phyloP scores from a whole-genome alignment of 2,888 invertebrate genomes.

The Prenolepis imparis region DNA sequence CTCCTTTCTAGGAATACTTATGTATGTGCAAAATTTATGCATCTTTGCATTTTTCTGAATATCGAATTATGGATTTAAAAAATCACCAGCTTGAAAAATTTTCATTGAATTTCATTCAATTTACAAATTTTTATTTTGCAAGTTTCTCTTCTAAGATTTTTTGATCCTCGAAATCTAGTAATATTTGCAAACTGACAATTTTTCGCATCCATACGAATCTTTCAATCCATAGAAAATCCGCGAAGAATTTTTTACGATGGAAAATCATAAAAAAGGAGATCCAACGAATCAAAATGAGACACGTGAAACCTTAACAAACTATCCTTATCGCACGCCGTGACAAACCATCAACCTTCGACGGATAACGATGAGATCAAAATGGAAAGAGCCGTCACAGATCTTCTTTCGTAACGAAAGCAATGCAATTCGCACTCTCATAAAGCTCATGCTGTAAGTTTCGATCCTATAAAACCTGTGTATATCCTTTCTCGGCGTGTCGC shows the following conservation, averaged over 20 bases:
- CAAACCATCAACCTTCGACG: conserved; percentile 13
- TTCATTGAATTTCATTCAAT: too few relatives aligned
- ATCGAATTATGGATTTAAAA: background rate
- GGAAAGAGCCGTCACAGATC: background rate
- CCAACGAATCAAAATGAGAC: background rate
- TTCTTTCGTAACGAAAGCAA: conserved; percentile 12
- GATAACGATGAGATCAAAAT: conserved; percentile 15
- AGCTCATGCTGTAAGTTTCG: conserved; percentile 13
- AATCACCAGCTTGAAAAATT: background rate
- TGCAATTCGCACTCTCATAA: conserved; percentile 32
- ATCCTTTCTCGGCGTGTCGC: background rate
- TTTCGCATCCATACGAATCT: background rate
- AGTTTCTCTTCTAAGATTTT: background rate
- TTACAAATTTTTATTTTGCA: background rate
- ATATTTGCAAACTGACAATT: background rate
- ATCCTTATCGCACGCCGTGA: background rate
- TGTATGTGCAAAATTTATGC: background rate
- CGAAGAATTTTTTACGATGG: background rate
- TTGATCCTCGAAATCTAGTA: background rate
- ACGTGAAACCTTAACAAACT: conserved; percentile 1
- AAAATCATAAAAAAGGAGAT: conserved; percentile 23
- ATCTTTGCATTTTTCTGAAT: background rate
- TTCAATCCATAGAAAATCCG: background rate
- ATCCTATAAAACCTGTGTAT: conserved; percentile 32
- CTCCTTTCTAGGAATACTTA: background rate